Base-by-base conservation (phyloP, 2,797 vertebrate genomes). In the Rachycentron canadum region DNA sequence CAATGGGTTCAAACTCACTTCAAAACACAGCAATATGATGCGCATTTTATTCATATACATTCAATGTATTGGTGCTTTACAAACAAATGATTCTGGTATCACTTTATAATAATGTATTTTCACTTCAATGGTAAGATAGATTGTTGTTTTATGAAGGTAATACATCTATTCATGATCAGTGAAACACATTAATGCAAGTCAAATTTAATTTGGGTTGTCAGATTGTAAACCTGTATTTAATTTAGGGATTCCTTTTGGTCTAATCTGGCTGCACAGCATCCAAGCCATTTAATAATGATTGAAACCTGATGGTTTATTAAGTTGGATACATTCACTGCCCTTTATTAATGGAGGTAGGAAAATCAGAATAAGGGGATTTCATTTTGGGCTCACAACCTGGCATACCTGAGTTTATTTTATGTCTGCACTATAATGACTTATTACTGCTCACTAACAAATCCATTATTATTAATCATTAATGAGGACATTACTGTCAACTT, bases 281-380 rank as follows among this genome's bases (percentile, higher is more conserved):
- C 0, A 21, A 40, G 3, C 3, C n/a, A 21, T 57, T 43, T 43
- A 32, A 23, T 30, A 28, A 19, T 53, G 9, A 63, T 30, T 32
- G 14, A 47, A 26, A 47, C 41, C 2, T 62, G 16, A 47, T 8
- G 26, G 21, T 0, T 53, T 14, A 30, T 3, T 68, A n/a, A 45
- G 2, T 9, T 10, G 19, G 3, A 23, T 26, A n/a, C 14, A 34
- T 13, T 7, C 19, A 26, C 14, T 32, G 25, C 21, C 13, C 5
- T 36, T 52, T 30, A 34, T 56, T 14, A 34, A 34, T 53, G 36
- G 17, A 23, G 26, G 25, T n/a, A 41, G 25, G 17, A 36, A 28
- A 11, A 71, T 32, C n/a, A 40, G 4, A 63, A n/a, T 30, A 69
- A 59, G 60, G n/a, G 10, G 6, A 40, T 49, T 67, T 28, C 40